Conservation (phyloP, 1,140 invertebrate species). For the Brachionus rubens region DNA sequence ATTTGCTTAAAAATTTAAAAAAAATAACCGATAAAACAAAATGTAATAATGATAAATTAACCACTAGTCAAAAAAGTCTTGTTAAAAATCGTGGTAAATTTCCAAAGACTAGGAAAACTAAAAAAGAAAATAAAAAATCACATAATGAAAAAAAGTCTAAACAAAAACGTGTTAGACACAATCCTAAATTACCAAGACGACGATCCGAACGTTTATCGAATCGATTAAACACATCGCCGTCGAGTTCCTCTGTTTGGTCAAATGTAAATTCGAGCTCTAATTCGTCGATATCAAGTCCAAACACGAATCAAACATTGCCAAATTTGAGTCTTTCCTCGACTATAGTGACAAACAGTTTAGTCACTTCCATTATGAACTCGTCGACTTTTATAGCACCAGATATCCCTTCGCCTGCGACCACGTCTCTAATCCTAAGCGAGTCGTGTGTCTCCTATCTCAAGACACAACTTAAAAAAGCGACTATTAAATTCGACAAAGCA, state of each 20-base stretch:
- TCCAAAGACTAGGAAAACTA: constrained; percentile 6
- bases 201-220: too few species aligned
- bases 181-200: too few species aligned
- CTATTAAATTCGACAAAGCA: constrained; percentile 43
- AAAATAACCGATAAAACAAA: neutral
- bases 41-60: neutral
- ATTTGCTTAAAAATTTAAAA: constrained; percentile 5
- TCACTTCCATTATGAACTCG: neutral
- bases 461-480: constrained; percentile 14
- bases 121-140: neutral
- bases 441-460: constrained; percentile 25
- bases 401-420: neutral
- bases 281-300: too few species aligned
- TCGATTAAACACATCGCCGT: too few species aligned
- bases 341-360: neutral
- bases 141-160: neutral
- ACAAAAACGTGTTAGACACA: too few species aligned
- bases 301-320: too few species aligned
- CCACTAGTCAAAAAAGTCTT: constrained; percentile 3
- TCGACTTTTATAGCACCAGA: neutral
- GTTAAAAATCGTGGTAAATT: constrained; percentile 9
- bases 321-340: neutral
- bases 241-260: too few species aligned
- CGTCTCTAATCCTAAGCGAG: neutral
- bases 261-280: too few species aligned